Conservation (phyloP, 2,113 vertebrate species). For the Melanotaenia duboulayi region DNA sequence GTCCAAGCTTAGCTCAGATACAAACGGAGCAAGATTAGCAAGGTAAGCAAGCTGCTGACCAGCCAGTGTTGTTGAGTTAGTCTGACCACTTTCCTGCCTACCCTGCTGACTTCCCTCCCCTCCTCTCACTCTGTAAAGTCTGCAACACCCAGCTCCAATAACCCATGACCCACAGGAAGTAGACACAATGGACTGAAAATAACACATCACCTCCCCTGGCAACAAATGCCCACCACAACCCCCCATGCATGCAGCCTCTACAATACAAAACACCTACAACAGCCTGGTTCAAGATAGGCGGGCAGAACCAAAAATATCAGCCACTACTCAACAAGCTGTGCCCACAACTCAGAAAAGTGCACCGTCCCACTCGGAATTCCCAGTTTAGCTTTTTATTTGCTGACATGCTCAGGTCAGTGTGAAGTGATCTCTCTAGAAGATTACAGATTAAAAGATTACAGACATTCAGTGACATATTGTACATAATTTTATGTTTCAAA, state of each 20-base stretch:
- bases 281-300: conserved; percentile 46
- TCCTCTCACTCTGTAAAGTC: conserved; percentile 74
- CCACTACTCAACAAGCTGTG: conserved; percentile 29
- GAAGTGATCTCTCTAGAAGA: not conserved
- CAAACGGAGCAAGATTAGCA: conserved; percentile 22
- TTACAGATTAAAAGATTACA: not conserved
- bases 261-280: conserved; percentile 52
- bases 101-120: conserved; percentile 74
- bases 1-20: conserved; percentile 52
- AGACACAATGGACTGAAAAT: conserved; percentile 96
- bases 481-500: conserved; percentile 12
- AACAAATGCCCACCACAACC: conserved; percentile 72
- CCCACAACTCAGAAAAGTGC: conserved; percentile 47
- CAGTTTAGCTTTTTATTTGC: conserved; percentile 18
- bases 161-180: conserved; percentile 95
- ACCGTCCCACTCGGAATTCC: conserved; percentile 23
- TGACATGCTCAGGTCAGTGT: conserved; percentile 4
- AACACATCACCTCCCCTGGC: conserved; percentile 84
- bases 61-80: conserved; percentile 61
- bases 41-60: conserved; percentile 56
- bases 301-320: conserved; percentile 65
- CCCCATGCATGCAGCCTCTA: conserved; percentile 37
- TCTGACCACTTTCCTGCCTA: conserved; percentile 82
- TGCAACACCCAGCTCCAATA: conserved; percentile 90
- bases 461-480: not conserved